Base-by-base conservation (phyloP, 1,140 invertebrate species). In the Diachasma alloeum region DNA sequence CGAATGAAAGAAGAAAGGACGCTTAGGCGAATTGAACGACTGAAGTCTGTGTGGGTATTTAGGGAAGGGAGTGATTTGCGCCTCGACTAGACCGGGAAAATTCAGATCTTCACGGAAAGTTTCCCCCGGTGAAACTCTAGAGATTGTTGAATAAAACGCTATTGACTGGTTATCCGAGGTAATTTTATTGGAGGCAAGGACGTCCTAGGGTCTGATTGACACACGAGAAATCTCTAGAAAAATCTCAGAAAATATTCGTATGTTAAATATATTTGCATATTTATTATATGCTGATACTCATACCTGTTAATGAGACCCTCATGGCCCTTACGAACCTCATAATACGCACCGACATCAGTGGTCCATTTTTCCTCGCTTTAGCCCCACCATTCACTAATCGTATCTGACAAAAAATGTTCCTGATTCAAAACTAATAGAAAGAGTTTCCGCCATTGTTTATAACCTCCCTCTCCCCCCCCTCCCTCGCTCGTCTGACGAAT, bases 121-220 rank as follows among this genome's bases (percentile, higher is more conserved):
- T 81, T 69, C 10, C 11, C 69, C 78, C 77, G 78, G 78, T 81
- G 66, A 68, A 75, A 73, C 76, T 77, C 77, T 80, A 78, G 76
- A 79, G 78, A 79, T 84, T 82, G 76, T 72, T 74, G 53, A 74
- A 24, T 70, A 31, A 69, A 75, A 77, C 76, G 63, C 48, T 71
- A 76, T 72, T 74, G 80, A 76, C 79, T 71, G 74, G 77, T 74
- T 78, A 74, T 80, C 75, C 72, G 74, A 46, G 78, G 79, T 83
- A 83, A 83, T 83, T 83, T 83, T 76, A 82, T 83, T 71, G 77
- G 67, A 44, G 70, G 73, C 63, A 74, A 68, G 75, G 72, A 37
- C 44, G 8, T 46, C 67, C 77, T 70, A 37, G 22, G 1, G 24
- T 36, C 22, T 66, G 22, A 66, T 36, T 36, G 31, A 59, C 17